A percentile compares a stretch with the other conserved stretches of the same genome.
phyloP scores from a whole-genome alignment of 2,888 invertebrate species.

The Conchocele bisecta region DNA sequence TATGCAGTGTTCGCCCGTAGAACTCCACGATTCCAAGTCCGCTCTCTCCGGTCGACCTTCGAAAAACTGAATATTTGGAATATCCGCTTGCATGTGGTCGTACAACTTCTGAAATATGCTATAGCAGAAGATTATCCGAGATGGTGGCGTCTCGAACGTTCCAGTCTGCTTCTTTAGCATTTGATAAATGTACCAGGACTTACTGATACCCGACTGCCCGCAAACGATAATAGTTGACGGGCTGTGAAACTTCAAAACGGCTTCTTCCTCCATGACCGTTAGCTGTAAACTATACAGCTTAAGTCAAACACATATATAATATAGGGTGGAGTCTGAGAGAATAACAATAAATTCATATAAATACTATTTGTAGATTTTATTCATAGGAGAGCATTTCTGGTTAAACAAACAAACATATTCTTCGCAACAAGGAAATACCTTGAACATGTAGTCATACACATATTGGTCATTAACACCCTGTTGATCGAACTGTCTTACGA shows the following conservation, averaged over 20 bases:
- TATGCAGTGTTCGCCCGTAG: not conserved
- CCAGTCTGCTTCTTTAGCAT: constrained; percentile 3
- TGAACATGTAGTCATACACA: constrained; percentile 1
- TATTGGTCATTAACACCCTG: not conserved
- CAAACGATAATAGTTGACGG: not conserved
- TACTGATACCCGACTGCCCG: not conserved
- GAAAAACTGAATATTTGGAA: constrained; percentile 2
- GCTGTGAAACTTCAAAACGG: constrained; percentile 5
- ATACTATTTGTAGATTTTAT: not conserved
- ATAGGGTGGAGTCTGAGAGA: not conserved
- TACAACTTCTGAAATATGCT: constrained; percentile 11
- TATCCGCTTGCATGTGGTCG: constrained; percentile 6
- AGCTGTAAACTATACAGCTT: no score
- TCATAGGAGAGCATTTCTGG: not conserved
- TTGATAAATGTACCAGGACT: constrained; percentile 6
- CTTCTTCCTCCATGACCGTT: constrained; percentile 4
- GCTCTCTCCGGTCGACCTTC: not conserved
- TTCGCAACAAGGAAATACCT: constrained; percentile 4
- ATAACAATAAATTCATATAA: not conserved
- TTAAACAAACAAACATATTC: not conserved
- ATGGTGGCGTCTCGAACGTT: constrained; percentile 4
- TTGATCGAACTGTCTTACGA: not conserved
- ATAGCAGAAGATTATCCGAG: constrained; percentile 14
- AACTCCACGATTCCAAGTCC: not conserved
- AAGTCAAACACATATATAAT: no score